Base-by-base conservation (phyloP, 2,888 invertebrate genomes). In the Dryobotodes eremita region DNA sequence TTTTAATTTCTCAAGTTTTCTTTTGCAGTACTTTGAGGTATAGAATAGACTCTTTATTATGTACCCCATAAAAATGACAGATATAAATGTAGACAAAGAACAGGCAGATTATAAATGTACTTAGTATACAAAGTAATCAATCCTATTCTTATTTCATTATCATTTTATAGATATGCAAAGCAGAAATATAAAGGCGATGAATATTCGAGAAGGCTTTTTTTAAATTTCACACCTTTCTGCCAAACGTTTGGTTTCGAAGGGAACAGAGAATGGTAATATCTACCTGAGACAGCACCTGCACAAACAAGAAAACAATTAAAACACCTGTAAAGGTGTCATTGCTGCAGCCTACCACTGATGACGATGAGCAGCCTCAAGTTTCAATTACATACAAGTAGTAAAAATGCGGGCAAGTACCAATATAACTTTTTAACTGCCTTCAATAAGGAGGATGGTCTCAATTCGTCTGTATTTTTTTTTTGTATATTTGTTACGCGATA, bases 271-370 rank as follows among this genome's bases (percentile, higher is more conserved):
- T 55, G 50, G 42, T 36, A 48, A 74, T 59, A 80, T 68, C 42
- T 79, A 75, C 85, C 85, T 73, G 75, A 79, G 48, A 50, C 50
- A 62, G 3, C 85, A 85, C 82, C 82, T 82, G 79, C n/a, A 48
- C 59, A 77, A 77, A 72, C 65, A 77, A 71, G 31, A 77, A 73
- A 7, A 42, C 42, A 42, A 42, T 42, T 1, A 42, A 76, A 74
- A 81, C 81, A 77, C 46, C 26, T 77, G 62, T n/a, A 55, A 75
- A 81, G 15, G 66, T 82, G 69, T 70, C 66, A 75, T 57, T 50
- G n/a, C 57, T 64, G 64, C 15, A 42, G 53, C 69, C 42, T 10
- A 6, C 36, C 42, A 61, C 26, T 64, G 69, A 68, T 59, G 76
- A 66, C 48, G 20, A 59, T 17, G 50, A 75, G 23, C 42, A n/a